Evolutionary conservation across 2,888 invertebrate genomes (phyloP).

Genomic region (Heliconius erato): DNA sequence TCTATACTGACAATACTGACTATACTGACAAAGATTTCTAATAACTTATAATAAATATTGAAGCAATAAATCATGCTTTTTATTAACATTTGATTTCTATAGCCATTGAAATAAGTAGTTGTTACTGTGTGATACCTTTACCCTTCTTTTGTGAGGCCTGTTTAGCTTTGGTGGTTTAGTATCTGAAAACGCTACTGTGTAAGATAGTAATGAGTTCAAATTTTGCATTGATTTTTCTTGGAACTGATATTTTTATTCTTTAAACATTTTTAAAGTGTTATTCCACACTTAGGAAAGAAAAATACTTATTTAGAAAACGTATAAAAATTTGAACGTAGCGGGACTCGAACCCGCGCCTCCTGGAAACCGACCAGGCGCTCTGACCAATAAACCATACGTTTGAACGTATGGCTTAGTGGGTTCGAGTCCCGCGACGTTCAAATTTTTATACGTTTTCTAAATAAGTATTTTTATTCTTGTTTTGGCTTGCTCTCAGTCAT

Average conservation of each 20-base stretch:
- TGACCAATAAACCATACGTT: too few relatives aligned
- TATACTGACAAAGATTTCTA: slow-evolving; percentile 8
- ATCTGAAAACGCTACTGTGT: not conserved
- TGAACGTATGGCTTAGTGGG: too few relatives aligned
- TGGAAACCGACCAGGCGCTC: too few relatives aligned
- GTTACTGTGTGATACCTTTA: slow-evolving; percentile 16
- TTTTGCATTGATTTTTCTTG: not conserved
- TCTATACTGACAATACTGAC: slow-evolving; percentile 14
- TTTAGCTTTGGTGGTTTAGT: not conserved
- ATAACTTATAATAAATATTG: slow-evolving; percentile 27
- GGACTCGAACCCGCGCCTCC: too few relatives aligned
- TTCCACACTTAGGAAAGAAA: too few relatives aligned
- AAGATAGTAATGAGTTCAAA: not conserved
- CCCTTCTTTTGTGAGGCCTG: slow-evolving; percentile 8
- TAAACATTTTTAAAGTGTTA: too few relatives aligned
- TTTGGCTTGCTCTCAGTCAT: too few relatives aligned
- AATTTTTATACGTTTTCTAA: too few relatives aligned
- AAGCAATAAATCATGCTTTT: slow-evolving; percentile 29
- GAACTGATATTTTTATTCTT: not conserved
- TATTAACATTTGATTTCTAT: slow-evolving; percentile 26
- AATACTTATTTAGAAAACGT: too few relatives aligned
- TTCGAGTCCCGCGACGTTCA: too few relatives aligned
- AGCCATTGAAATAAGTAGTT: slow-evolving; percentile 14
- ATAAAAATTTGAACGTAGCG: too few relatives aligned
- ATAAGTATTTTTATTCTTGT: too few relatives aligned